Conservation (phyloP, 2,888 invertebrate species). For the Drosophila rubida region DNA sequence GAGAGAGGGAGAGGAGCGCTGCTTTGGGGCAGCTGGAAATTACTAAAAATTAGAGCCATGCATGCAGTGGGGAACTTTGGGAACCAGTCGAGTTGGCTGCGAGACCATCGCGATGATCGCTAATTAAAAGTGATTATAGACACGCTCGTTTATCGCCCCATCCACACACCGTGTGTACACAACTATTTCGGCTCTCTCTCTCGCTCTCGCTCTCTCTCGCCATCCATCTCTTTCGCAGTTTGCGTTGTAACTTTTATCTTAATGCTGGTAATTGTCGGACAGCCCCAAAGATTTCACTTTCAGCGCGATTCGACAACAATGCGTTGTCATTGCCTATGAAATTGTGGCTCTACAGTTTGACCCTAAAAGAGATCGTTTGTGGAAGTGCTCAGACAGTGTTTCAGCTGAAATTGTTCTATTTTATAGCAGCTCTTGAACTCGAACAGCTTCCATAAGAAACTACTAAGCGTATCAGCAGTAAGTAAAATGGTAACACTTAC, state of each 20-base stretch:
- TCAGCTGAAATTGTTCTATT: background rate
- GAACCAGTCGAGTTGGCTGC: slow-evolving; percentile 36
- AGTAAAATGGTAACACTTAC: too few species aligned
- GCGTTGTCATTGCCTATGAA: slow-evolving; percentile 3
- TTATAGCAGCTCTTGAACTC: background rate
- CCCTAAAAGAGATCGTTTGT: slow-evolving; percentile 2
- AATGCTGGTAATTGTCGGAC: slow-evolving; percentile 22
- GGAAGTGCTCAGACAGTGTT: background rate
- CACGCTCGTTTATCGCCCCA: slow-evolving; percentile 65
- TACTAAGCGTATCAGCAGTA: too few species aligned
- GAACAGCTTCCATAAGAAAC: too few species aligned
- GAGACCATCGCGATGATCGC: slow-evolving; percentile 33
- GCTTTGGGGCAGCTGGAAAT: slow-evolving; percentile 49
- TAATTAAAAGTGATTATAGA: slow-evolving; percentile 80
- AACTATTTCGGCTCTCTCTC: slow-evolving; percentile 26
- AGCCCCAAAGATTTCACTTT: slow-evolving; percentile 45
- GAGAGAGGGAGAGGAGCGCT: slow-evolving; percentile 1
- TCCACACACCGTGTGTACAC: slow-evolving; percentile 20
- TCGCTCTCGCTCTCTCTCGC: slow-evolving; percentile 8
- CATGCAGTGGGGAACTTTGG: slow-evolving; percentile 46
- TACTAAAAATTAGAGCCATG: slow-evolving; percentile 66
- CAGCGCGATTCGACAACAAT: slow-evolving; percentile 20
- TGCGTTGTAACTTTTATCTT: slow-evolving; percentile 12
- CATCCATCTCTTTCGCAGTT: slow-evolving; percentile 17
- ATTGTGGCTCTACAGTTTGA: background rate